Evolutionary conservation across 1,140 invertebrate species (phyloP), one percentile per base, ranked within the genome.

Genomic region (Drepana arcuata): DNA sequence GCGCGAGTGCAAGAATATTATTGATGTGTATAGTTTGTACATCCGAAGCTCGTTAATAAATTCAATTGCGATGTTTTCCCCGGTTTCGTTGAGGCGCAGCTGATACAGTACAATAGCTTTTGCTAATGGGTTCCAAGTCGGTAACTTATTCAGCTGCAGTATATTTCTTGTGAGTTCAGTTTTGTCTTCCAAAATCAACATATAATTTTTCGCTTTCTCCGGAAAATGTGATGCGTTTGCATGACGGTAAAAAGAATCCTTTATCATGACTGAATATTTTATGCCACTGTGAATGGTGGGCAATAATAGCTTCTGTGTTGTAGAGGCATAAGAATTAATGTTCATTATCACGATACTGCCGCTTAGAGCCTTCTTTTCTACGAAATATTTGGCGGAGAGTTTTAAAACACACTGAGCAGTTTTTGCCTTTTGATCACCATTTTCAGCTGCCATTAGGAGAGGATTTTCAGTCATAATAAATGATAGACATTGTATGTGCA

Each of bases 131-230:
- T 84, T 84, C 79, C 81, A 84, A 29, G 79, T 70, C 10, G 83
- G 83, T 24, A 84, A 58, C 51, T 71, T 77, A 31, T 71, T 81
- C 16, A 84, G 35, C 41, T 82, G 73, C 16, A 63, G 32, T 41
- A 84, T 79, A 45, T 83, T 72, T 36, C 67, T 65, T 16, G 44
- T 50, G 12, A 83, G 50, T 43, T 84, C 78, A 16, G 52, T 56
- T 66, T 79, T 73, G 27, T 78, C 59, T 61, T 84, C 74, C 33
- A 84, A 63, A 57, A 84, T 73, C 59, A 84, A 60, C 71, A 84
- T 72, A 55, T 84, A 84, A 68, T 84, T 84, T 55, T 84, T 83
- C 16, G 83, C 83, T 60, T 83, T 84, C 60, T 84, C 83, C n/a
- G 68, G 74, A 38, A 84, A 84, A 62, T 83, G 81, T 2, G 83